A percentile compares a stretch with the other conserved stretches of the same genome.
These are phyloP conservation scores for Urosaurus nigricauda DNA, from an alignment of 2,797 vertebrate genomes.

Conservation along the genomic window DNA sequence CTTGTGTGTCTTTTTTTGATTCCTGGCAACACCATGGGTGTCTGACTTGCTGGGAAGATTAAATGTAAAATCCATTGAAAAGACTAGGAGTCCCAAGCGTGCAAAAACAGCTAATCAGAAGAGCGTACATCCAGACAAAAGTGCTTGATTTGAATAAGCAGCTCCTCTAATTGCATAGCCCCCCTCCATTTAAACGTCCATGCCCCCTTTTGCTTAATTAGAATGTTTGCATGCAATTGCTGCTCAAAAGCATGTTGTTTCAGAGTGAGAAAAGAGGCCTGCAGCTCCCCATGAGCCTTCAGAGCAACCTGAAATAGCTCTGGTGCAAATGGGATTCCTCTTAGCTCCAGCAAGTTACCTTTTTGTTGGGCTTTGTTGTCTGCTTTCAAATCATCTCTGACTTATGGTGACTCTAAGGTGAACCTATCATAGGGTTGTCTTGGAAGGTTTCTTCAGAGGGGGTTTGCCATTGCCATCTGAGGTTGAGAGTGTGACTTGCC, in stretches of 20 bases:
- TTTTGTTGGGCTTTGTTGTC: too few relatives aligned
- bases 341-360: too few relatives aligned
- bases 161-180: neutral
- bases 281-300: neutral
- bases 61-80: neutral
- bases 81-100: neutral
- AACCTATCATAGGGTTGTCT: too few relatives aligned
- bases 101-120: constrained; percentile 5
- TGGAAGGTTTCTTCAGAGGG: too few relatives aligned
- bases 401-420: too few relatives aligned
- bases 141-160: constrained; percentile 2
- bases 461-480: too few relatives aligned
- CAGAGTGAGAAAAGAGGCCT: neutral
- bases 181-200: neutral
- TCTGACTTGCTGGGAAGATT: neutral
- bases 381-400: too few relatives aligned
- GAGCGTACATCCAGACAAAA: constrained; percentile 27
- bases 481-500: too few relatives aligned
- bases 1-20: neutral
- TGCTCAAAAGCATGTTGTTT: neutral
- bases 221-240: neutral
- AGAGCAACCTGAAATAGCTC: too few relatives aligned
- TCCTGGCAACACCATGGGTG: neutral
- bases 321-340: too few relatives aligned
- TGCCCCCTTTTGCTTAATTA: neutral